These are phyloP conservation scores for Coilia nasus DNA, from an alignment of 2,797 vertebrate species.

Conservation along the genomic window DNA sequence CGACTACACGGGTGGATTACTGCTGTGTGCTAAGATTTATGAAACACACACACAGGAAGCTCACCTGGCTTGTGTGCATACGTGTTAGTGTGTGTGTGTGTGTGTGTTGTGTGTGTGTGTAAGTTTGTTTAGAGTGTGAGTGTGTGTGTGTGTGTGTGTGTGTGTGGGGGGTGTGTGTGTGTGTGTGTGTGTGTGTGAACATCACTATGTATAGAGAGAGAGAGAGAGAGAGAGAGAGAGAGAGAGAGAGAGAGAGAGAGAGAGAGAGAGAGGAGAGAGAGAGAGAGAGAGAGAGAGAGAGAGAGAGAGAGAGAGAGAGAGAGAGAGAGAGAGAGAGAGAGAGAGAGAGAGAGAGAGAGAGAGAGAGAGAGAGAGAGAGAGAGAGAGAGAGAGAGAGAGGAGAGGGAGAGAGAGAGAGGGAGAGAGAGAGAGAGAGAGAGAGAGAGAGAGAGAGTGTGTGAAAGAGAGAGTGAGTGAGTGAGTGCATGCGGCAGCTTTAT, in stretches of 20 bases:
- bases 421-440: neutral
- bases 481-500: conserved; percentile 65
- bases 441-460: neutral
- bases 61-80: conserved; percentile 4
- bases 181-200: conserved; percentile 5
- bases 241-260: no score
- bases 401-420: neutral
- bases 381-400: neutral
- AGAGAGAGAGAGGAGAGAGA: no score
- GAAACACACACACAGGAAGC: neutral
- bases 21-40: neutral
- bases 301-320: neutral
- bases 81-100: conserved; percentile 1
- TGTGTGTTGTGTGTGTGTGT: neutral
- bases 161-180: neutral
- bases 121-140: no score
- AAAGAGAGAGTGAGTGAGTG: neutral
- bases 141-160: no score
- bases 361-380: neutral
- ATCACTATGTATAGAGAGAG: neutral
- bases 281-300: neutral
- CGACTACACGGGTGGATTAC: conserved; percentile 7
- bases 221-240: no score
- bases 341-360: neutral
- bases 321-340: neutral